Percentiles rank a stretch among this genome's conserved stretches.
phyloP scores from a whole-genome alignment of 2,888 invertebrate genomes.

The Megaustenia siamemsis region DNA sequence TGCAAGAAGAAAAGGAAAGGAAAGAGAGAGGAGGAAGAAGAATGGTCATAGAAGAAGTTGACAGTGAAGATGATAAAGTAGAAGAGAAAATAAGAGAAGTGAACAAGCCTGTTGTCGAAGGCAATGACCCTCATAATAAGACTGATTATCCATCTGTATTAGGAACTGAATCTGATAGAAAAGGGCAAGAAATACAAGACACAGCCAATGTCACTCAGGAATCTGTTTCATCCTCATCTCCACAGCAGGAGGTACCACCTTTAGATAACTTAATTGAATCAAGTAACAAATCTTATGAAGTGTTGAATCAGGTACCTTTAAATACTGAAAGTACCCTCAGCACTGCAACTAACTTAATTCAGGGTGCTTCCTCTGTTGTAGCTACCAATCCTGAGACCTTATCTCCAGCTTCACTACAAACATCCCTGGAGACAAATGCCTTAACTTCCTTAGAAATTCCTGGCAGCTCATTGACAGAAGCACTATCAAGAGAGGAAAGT shows the following conservation, averaged over 20 bases:
- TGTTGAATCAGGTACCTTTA: background rate
- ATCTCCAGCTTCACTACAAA: background rate
- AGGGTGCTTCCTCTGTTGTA: background rate
- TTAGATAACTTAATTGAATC: background rate
- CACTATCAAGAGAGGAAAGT: background rate
- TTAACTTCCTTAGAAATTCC: slow-evolving; percentile 13
- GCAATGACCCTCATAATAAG: slow-evolving; percentile 4
- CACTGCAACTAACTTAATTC: background rate
- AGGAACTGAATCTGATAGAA: slow-evolving; percentile 28
- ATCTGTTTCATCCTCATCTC: background rate
- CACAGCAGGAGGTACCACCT: background rate
- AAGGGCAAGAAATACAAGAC: slow-evolving; percentile 3
- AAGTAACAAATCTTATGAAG: background rate
- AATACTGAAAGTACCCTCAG: background rate
- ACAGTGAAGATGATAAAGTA: slow-evolving; percentile 50
- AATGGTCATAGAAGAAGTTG: slow-evolving; percentile 60
- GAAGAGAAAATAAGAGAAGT: slow-evolving; percentile 48
- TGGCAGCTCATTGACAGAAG: background rate
- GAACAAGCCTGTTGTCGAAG: slow-evolving; percentile 47
- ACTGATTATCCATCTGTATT: slow-evolving; percentile 24
- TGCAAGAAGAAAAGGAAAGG: slow-evolving; percentile 51
- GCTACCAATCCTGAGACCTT: background rate
- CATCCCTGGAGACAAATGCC: slow-evolving; percentile 13
- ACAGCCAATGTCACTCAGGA: background rate
- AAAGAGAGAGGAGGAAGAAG: slow-evolving; percentile 60